phyloP scores from a whole-genome alignment of 2,113 vertebrate genomes.

The Leptobrachium leishanense region DNA sequence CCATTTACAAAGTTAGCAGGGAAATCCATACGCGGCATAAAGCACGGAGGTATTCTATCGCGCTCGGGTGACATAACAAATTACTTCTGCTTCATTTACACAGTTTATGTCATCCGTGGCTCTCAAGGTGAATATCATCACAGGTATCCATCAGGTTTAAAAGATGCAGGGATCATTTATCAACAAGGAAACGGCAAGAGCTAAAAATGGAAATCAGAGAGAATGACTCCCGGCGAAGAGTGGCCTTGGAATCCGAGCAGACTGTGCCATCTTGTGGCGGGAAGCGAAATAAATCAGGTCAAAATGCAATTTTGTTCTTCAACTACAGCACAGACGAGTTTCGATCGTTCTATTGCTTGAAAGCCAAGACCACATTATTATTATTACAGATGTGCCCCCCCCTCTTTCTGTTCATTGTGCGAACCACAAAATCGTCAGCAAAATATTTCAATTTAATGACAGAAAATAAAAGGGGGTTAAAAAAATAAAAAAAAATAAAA shows the following conservation, averaged over 20 bases:
- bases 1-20: neutral
- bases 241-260: neutral
- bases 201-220: constrained; percentile 11
- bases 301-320: neutral
- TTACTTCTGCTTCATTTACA: constrained; percentile 15
- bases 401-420: neutral
- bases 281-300: neutral
- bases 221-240: neutral
- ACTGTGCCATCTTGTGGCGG: constrained; percentile 25
- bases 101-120: constrained; percentile 15
- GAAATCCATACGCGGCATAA: neutral
- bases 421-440: too few relatives aligned
- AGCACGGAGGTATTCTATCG: neutral
- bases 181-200: constrained; percentile 21
- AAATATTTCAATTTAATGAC: too few relatives aligned
- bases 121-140: constrained; percentile 45
- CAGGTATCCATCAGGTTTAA: constrained; percentile 36
- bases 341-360: neutral
- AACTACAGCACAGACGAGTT: too few relatives aligned
- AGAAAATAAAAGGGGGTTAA: too few relatives aligned
- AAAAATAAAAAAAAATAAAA: too few relatives aligned
- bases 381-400: neutral
- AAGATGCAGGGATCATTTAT: constrained; percentile 38
- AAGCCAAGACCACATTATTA: neutral
- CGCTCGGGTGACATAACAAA: constrained; percentile 22